phyloP scores from a whole-genome alignment of 1,140 invertebrate genomes.

The Leptinotarsa defecta region DNA sequence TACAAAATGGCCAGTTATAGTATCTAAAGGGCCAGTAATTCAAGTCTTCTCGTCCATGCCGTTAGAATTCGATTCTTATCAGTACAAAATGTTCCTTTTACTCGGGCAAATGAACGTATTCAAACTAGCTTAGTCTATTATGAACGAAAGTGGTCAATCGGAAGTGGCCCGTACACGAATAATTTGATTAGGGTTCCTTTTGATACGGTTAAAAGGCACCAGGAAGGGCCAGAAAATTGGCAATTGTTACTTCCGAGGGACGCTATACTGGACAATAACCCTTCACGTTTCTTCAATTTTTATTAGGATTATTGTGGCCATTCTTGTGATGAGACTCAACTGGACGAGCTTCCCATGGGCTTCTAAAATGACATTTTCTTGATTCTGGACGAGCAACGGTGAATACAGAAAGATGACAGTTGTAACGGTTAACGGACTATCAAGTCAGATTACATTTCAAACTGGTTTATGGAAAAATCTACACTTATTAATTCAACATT shows the following conservation, averaged over 20 bases:
- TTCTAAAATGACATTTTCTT: constrained; percentile 1
- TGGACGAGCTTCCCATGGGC: constrained; percentile 16
- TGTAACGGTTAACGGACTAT: too few species aligned
- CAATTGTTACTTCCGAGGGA: constrained; percentile 18
- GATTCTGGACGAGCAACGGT: not conserved
- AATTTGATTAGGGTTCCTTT: constrained; percentile 22
- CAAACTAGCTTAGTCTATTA: constrained; percentile 11
- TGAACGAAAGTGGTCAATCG: constrained; percentile 19
- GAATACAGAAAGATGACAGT: not conserved
- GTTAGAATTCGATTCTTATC: constrained; percentile 13
- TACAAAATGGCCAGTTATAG: not conserved
- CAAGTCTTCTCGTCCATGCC: not conserved
- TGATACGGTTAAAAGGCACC: constrained; percentile 1
- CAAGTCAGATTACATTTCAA: too few species aligned
- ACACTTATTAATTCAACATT: too few species aligned
- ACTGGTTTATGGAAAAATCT: too few species aligned
- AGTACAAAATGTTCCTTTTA: constrained; percentile 21
- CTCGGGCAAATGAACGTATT: not conserved
- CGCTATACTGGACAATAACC: constrained; percentile 12
- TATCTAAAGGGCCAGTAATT: not conserved
- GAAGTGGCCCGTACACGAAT: constrained; percentile 20
- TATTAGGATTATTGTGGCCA: not conserved
- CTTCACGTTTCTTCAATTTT: constrained; percentile 7
- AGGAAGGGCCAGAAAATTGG: constrained; percentile 23
- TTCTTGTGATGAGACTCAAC: not conserved